Base-by-base conservation (phyloP, 1,140 invertebrate species). In the Zaprionus ornatus region DNA sequence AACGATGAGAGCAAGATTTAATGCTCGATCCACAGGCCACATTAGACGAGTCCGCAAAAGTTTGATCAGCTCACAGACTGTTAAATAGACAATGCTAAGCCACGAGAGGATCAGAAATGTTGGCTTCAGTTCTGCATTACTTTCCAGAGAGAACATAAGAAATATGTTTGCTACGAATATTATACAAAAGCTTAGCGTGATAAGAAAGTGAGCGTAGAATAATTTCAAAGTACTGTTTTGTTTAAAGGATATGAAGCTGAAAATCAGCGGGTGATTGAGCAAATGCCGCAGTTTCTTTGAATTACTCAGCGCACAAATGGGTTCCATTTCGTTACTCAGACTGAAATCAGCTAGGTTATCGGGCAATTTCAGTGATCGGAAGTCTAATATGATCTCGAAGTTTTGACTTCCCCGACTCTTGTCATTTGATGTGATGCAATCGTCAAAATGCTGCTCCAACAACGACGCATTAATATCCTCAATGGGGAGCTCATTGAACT, bases 191-290 rank as follows among this genome's bases (percentile, higher is more conserved):
- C 95, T 67, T 0, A 95, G 79, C 84, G 96, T 97, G 70, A 97
- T 94, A 1, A 93, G 76, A 19, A 97, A 94, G 87, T 97, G 96
- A 1, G 94, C 92, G 63, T 95, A 95, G 76, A 96, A 96, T 10
- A 96, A 92, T 17, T 94, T 93, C 17, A 95, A 94, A 71, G 97
- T 95, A 72, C 94, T 93, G 76, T 95, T 94, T 96, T 96, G 97
- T 91, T 97, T 97, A 9, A 97, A 92, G 82, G 95, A 95, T 1
- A 97, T 83, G 79, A 97, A 96, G 66, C 95, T 96, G 0, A 95
- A 95, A 3, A 97, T 94, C 0, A 97, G 92, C 4, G 97, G 96
- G 93, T 97, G 97, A 74, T 95, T 95, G 1, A 97, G 91, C 9
- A 97, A 91, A 63, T 95, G 93, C 56, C 94, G 94, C 6, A 96